Percentiles rank a stretch among this genome's conserved stretches.
Conservation (phyloP, 1,140 invertebrate genomes). For the Dryas iulia region DNA sequence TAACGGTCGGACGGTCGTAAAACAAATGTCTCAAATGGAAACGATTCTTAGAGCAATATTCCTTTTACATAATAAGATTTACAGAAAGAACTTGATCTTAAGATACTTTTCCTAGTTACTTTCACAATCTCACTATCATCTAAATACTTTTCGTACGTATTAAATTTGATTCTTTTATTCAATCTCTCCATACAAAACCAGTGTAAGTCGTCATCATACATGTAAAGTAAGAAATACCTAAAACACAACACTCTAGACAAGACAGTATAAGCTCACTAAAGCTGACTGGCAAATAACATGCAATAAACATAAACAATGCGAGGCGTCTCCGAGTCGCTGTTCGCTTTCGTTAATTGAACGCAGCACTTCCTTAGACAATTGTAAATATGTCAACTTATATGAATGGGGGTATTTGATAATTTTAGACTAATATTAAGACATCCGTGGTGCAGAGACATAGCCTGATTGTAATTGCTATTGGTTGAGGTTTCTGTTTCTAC, state of each 20-base stretch:
- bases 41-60: too few relatives aligned
- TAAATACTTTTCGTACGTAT: too few relatives aligned
- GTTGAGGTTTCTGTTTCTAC: too few relatives aligned
- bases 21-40: too few relatives aligned
- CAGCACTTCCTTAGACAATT: background rate
- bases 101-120: too few relatives aligned
- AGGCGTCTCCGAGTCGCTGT: constrained; percentile 50
- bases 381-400: background rate
- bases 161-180: too few relatives aligned
- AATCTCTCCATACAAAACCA: too few relatives aligned
- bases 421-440: background rate
- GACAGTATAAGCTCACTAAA: background rate
- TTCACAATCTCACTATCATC: too few relatives aligned
- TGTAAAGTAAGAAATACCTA: background rate
- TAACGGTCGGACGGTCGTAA: too few relatives aligned
- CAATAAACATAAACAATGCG: constrained; percentile 66
- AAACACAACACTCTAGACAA: background rate
- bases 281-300: constrained; percentile 45
- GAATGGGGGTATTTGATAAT: background rate
- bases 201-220: background rate
- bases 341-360: constrained; percentile 55
- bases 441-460: background rate
- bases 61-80: too few relatives aligned
- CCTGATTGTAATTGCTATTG: too few relatives aligned
- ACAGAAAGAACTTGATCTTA: too few relatives aligned